phyloP scores from a whole-genome alignment of 1,140 invertebrate species.

The Papilio aristodemus region DNA sequence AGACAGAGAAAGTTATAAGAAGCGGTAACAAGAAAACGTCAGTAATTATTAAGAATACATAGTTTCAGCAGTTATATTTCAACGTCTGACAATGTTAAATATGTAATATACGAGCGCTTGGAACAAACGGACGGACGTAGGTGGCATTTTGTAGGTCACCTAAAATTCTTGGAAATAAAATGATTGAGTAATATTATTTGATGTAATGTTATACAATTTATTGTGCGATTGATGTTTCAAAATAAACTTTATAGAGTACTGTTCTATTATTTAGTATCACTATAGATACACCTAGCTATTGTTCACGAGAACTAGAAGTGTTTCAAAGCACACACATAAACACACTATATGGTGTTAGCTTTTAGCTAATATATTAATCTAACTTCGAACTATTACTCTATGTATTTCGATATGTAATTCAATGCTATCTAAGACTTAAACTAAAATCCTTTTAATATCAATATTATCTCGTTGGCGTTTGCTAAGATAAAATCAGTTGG shows the following conservation, averaged over 20 bases:
- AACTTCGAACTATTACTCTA: too few relatives aligned
- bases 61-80: conserved; percentile 3
- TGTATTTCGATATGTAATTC: too few relatives aligned
- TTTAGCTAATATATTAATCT: too few relatives aligned
- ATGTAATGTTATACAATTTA: not conserved
- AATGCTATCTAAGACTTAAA: too few relatives aligned
- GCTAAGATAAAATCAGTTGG: too few relatives aligned
- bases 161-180: conserved; percentile 12
- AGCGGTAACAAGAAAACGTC: not conserved
- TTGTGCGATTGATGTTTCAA: not conserved
- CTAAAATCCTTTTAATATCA: too few relatives aligned
- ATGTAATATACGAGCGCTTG: conserved; percentile 1
- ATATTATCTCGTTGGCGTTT: too few relatives aligned
- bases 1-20: not conserved
- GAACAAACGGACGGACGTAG: conserved; percentile 18
- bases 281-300: not conserved
- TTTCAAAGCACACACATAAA: not conserved
- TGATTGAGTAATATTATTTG: conserved; percentile 5
- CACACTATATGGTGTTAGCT: too few relatives aligned
- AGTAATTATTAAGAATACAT: not conserved
- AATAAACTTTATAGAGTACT: not conserved
- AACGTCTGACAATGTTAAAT: conserved; percentile 7
- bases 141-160: conserved; percentile 24
- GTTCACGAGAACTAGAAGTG: not conserved
- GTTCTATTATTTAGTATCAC: not conserved